These are phyloP conservation scores for Parnassius apollo DNA, from an alignment of 2,888 invertebrate genomes.

Conservation along the genomic window DNA sequence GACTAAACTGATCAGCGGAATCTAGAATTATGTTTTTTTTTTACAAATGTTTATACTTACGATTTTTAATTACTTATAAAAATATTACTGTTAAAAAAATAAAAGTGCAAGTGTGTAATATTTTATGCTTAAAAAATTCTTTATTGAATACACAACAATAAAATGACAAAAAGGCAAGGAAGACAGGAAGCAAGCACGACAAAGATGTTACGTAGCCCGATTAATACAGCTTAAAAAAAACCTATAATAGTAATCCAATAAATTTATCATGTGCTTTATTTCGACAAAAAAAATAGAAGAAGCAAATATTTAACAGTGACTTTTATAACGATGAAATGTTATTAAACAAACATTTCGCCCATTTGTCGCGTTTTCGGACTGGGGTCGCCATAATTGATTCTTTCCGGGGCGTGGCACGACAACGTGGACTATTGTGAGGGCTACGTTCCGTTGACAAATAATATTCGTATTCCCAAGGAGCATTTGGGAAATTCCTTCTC, in stretches of 20 bases:
- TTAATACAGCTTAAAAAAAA: slow-evolving; percentile 54
- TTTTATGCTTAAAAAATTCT: too few relatives aligned
- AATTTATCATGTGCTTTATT: not conserved
- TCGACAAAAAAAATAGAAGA: slow-evolving; percentile 46
- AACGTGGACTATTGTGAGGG: slow-evolving; percentile 58
- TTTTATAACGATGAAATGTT: slow-evolving; percentile 74
- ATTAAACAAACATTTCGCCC: slow-evolving; percentile 81
- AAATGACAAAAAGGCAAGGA: not conserved
- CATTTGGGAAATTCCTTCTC: slow-evolving; percentile 69
- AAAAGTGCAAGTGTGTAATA: too few relatives aligned
- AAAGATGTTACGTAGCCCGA: slow-evolving; percentile 39
- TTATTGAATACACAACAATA: too few relatives aligned
- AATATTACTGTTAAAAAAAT: too few relatives aligned
- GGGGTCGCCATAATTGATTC: slow-evolving; percentile 76
- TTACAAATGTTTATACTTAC: too few relatives aligned
- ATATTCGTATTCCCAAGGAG: slow-evolving; percentile 65
- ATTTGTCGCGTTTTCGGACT: slow-evolving; percentile 70
- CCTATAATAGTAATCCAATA: not conserved
- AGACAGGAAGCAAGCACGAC: slow-evolving; percentile 46
- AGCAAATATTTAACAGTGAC: slow-evolving; percentile 70
- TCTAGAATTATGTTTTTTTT: too few relatives aligned
- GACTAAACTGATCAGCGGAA: too few relatives aligned
- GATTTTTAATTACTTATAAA: too few relatives aligned
- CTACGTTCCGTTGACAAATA: slow-evolving; percentile 58
- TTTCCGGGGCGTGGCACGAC: slow-evolving; percentile 73